Evolutionary conservation across 2,888 invertebrate species (phyloP).

Genomic region (Alentia gelatinosa): DNA sequence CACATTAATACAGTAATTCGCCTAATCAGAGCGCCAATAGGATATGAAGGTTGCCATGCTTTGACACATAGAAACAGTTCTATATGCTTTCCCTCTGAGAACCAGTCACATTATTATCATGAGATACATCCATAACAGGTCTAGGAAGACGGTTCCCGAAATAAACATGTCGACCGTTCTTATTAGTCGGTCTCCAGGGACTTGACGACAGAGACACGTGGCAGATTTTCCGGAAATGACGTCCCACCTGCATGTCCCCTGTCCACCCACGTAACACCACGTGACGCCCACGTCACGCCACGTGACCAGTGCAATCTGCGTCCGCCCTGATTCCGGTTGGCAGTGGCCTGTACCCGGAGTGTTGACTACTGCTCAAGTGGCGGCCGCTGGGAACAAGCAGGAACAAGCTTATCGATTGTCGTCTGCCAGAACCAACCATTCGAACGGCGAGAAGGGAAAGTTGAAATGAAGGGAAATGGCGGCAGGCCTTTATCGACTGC

Average conservation of each 20-base stretch:
- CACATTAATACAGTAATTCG: too few species aligned
- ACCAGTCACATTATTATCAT: too few species aligned
- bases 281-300: not conserved
- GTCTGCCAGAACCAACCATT: not conserved
- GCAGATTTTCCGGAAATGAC: not conserved
- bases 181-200: too few species aligned
- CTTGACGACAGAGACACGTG: too few species aligned
- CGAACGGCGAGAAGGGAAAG: not conserved
- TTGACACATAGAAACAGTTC: too few species aligned
- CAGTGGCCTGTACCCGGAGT: not conserved
- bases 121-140: too few species aligned
- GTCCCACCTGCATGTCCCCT: not conserved
- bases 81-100: too few species aligned
- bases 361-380: slow-evolving; percentile 29
- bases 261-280: not conserved
- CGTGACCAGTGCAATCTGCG: too few species aligned
- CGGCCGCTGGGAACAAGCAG: not conserved
- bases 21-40: too few species aligned
- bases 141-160: too few species aligned
- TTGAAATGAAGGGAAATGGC: not conserved
- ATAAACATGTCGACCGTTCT: too few species aligned
- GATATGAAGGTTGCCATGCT: too few species aligned
- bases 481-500: not conserved
- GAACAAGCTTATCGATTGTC: slow-evolving; percentile 8
- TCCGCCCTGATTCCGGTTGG: not conserved